Base-by-base conservation (phyloP, 2,888 invertebrate species). In the Cerastoderma edule region DNA sequence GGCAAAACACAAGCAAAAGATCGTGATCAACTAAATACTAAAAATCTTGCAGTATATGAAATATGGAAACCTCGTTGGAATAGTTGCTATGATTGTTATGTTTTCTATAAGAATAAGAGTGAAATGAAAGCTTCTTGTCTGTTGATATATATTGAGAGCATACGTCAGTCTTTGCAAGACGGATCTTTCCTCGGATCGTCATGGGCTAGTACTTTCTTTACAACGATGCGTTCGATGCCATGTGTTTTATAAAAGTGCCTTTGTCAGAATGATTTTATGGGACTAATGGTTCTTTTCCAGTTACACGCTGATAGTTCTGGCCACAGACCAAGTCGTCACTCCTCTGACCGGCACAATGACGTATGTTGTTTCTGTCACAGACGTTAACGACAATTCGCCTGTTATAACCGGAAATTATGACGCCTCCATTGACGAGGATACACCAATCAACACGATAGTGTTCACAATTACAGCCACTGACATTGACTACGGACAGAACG, bases 381-480 rank as follows among this genome's bases (percentile, higher is more conserved):
- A 89, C 63, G 83, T 87, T 16, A 91, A 91, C 71, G 90, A 91
- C 71, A 87, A 89, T 70, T 32, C 54, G 24, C 91, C 91, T 4
- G 72, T 80, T 19, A 83, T 89, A n/a, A 22, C n/a, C 24, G 69
- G 66, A 6, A 86, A 87, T 6, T 75, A 80, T 10, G 88, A 89
- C 19, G 27, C 24, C 30, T 27, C 60, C 0, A 24, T 60, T 19
- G 24, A 22, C 24, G 60, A 60, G 39, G 5, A 35, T 27, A 60
- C 39, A 1, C 4, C 39, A 13, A 2, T 60, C 8, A 60, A 60
- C 24, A 39, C 60, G 27, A n/a, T 60, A 24, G 39, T 60, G n/a
- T 60, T 60, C 24, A 16, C 39, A 1, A 33, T 76, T 28, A 72
- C 69, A 19, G 77, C 76, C 2, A 70, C 88, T 13, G 6, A 83